phyloP scores from a whole-genome alignment of 2,797 vertebrate species.

The Tokudaia muenninki region DNA sequence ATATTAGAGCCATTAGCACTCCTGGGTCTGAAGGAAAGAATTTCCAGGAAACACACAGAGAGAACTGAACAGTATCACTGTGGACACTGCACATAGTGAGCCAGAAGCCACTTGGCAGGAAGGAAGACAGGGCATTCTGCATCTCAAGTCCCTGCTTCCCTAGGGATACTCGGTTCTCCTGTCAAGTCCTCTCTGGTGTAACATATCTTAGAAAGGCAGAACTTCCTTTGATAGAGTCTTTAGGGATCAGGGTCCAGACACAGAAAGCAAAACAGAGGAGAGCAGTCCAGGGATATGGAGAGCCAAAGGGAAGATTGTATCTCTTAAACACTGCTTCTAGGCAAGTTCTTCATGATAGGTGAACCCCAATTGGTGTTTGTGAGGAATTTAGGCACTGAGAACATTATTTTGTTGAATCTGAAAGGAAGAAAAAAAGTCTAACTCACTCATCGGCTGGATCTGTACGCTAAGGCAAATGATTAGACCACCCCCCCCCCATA shows the following conservation, averaged over 20 bases:
- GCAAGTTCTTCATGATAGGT: neutral
- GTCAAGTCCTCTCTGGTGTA: accelerated
- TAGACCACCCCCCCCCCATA: neutral
- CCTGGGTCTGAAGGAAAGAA: neutral
- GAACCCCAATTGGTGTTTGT: neutral
- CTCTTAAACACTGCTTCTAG: neutral
- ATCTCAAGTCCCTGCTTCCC: neutral
- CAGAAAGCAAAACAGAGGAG: neutral
- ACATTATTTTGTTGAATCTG: neutral
- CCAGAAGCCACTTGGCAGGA: neutral
- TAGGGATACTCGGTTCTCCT: neutral
- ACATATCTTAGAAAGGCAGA: neutral
- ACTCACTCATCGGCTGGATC: neutral
- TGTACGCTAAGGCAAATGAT: neutral
- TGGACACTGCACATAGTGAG: neutral
- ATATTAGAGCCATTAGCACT: neutral
- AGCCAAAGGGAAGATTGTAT: neutral
- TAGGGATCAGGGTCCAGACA: neutral
- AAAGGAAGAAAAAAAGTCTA: slow-evolving; percentile 26
- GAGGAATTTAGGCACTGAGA: neutral
- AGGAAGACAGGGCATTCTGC: neutral
- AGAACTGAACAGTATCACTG: neutral
- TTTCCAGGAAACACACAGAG: neutral
- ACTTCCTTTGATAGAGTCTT: too few species aligned
- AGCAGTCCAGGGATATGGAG: neutral